These are phyloP conservation scores for Buphagus erythrorhynchus DNA, from an alignment of 2,797 vertebrate species.

Conservation along the genomic window DNA sequence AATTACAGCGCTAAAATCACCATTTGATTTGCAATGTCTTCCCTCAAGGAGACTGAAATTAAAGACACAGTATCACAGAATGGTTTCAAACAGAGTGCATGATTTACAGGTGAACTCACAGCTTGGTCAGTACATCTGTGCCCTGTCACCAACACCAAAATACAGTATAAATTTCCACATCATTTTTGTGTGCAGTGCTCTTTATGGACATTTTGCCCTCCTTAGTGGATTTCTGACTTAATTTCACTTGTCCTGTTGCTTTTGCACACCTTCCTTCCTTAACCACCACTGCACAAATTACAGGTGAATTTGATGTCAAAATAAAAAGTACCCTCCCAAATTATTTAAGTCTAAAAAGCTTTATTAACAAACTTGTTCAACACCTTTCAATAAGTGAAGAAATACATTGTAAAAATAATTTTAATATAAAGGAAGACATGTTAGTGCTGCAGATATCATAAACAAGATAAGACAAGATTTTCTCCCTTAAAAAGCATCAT, in stretches of 20 bases:
- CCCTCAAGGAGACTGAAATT: background rate
- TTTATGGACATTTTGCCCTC: background rate
- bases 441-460: background rate
- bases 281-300: background rate
- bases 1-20: background rate
- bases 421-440: background rate
- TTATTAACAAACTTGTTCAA: background rate
- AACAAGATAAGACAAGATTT: background rate
- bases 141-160: background rate
- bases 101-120: background rate
- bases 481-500: background rate
- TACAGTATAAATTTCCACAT: background rate
- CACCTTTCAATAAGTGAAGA: background rate
- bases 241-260: background rate
- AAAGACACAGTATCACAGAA: background rate
- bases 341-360: background rate
- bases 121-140: background rate
- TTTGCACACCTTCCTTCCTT: background rate
- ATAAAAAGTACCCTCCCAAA: background rate
- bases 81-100: background rate
- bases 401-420: fast-evolving
- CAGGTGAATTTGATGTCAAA: background rate
- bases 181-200: background rate
- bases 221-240: background rate
- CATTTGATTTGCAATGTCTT: background rate